Evolutionary conservation across 1,140 invertebrate genomes (phyloP).

Genomic region (Mycetomoellerius zeteki): DNA sequence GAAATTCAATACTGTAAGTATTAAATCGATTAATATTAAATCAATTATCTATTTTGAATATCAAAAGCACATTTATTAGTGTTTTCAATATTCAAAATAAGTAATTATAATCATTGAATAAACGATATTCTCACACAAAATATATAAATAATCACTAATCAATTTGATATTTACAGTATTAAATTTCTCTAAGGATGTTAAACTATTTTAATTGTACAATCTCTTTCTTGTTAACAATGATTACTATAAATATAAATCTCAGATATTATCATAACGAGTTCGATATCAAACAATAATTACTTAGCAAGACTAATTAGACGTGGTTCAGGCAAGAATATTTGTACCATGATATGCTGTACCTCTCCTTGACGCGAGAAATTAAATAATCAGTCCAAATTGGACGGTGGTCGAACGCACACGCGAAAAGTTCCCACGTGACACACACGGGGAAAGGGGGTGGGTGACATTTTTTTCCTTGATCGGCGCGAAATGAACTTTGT

Average conservation of each 20-base stretch:
- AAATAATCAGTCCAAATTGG: slow-evolving; percentile 42
- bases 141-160: too few relatives aligned
- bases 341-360: too few relatives aligned
- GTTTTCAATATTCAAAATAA: too few relatives aligned
- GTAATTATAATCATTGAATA: too few relatives aligned
- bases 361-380: slow-evolving; percentile 12
- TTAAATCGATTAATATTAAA: too few relatives aligned
- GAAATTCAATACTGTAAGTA: too few relatives aligned
- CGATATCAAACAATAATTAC: slow-evolving; percentile 2
- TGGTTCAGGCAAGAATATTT: background rate
- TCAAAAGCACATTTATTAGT: too few relatives aligned
- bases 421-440: slow-evolving; percentile 36
- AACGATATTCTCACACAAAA: too few relatives aligned
- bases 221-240: background rate
- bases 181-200: too few relatives aligned
- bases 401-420: slow-evolving; percentile 12
- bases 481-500: slow-evolving; percentile 59
- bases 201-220: background rate
- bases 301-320: background rate
- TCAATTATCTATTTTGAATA: too few relatives aligned
- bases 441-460: background rate
- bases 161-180: too few relatives aligned
- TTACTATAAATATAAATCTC: background rate
- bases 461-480: slow-evolving; percentile 59
- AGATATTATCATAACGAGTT: background rate